Evolutionary conservation across 2,797 vertebrate species (phyloP).

Genomic region (Danio kyathit): DNA sequence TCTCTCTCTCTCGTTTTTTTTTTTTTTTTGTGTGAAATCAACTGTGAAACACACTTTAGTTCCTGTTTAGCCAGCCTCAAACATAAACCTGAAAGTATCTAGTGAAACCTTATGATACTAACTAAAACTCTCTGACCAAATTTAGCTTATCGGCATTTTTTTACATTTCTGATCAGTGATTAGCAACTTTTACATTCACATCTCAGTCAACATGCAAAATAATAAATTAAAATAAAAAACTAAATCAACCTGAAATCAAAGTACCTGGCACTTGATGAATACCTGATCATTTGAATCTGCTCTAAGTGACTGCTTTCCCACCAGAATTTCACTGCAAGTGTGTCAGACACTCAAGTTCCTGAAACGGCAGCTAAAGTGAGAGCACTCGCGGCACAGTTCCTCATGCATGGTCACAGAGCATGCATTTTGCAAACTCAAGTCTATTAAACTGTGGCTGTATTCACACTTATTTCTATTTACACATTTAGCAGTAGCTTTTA

Average conservation of each 20-base stretch:
- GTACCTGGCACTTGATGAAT: neutral
- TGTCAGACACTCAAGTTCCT: conserved; percentile 57
- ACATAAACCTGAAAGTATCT: neutral
- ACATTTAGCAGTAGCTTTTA: neutral
- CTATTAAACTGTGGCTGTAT: neutral
- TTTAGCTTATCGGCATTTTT: neutral
- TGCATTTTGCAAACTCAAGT: neutral
- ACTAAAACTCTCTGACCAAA: conserved; percentile 3
- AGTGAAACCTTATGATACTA: neutral
- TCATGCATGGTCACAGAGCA: conserved; percentile 27
- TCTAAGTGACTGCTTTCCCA: conserved; percentile 15
- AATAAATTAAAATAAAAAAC: neutral
- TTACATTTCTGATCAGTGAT: neutral
- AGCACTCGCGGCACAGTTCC: conserved; percentile 51
- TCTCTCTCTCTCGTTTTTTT: conserved; percentile 19
- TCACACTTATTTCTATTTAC: neutral
- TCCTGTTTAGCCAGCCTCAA: conserved; percentile 9
- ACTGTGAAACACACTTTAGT: neutral
- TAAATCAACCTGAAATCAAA: neutral
- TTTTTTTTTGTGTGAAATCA: conserved; percentile 1
- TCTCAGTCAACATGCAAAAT: neutral
- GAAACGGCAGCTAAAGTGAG: conserved; percentile 53
- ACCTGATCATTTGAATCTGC: neutral
- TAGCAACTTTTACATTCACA: neutral
- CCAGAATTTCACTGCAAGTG: conserved; percentile 41